Conservation (phyloP, 2,113 vertebrate genomes). For the Theristicus caerulescens region DNA sequence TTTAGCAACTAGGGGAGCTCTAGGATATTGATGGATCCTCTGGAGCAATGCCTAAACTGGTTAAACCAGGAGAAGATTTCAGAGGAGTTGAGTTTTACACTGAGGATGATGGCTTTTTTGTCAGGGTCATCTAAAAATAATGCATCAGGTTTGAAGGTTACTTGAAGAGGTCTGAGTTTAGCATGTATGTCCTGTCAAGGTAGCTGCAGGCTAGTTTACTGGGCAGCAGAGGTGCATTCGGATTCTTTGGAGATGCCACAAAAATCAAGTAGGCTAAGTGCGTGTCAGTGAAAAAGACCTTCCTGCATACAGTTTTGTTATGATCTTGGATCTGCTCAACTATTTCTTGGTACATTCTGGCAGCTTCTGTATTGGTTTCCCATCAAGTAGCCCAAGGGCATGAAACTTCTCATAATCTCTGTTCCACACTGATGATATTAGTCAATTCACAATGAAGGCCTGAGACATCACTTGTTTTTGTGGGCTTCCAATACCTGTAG, state of each 20-base stretch:
- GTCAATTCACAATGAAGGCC: not conserved
- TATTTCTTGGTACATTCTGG: not conserved
- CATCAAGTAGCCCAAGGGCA: not conserved
- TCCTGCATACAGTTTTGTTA: not conserved
- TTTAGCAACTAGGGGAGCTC: not conserved
- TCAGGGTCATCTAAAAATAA: not conserved
- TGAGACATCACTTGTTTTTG: not conserved
- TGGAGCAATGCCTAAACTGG: not conserved
- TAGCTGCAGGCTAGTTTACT: not conserved
- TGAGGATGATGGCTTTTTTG: not conserved
- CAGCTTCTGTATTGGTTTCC: not conserved
- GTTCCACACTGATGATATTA: not conserved
- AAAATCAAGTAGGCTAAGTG: accelerated
- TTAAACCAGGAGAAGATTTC: not conserved
- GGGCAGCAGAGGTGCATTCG: not conserved
- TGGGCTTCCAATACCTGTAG: not conserved
- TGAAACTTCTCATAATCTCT: not conserved
- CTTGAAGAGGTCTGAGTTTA: not conserved
- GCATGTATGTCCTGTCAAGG: not conserved
- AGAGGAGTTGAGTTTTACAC: not conserved
- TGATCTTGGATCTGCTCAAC: not conserved
- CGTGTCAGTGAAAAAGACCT: not conserved
- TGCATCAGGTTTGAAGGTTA: not conserved
- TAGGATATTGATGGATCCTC: not conserved
- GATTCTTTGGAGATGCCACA: not conserved